Evolutionary conservation across 2,797 vertebrate genomes (phyloP).

Genomic region (Sternotherus odoratus): DNA sequence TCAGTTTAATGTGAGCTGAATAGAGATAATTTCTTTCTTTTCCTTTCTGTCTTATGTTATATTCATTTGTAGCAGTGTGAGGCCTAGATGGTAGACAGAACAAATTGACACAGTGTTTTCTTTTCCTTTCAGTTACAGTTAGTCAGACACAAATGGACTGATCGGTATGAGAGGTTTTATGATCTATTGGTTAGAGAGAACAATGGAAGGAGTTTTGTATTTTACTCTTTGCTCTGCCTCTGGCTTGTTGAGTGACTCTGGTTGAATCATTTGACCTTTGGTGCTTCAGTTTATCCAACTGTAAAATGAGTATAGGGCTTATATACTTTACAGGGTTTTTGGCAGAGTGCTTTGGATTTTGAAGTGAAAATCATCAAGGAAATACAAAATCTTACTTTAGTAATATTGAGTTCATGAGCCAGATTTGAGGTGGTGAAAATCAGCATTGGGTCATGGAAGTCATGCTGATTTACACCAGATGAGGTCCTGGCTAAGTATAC

Average conservation of each 20-base stretch:
- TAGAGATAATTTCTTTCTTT: background rate
- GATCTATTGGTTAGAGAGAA: background rate
- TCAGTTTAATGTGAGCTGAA: background rate
- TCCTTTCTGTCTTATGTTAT: background rate
- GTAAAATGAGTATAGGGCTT: constrained; percentile 10
- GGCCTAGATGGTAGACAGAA: background rate
- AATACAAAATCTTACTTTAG: background rate
- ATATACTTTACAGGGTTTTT: constrained; percentile 4
- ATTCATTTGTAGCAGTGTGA: background rate
- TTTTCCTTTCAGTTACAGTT: background rate
- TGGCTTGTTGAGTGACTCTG: background rate
- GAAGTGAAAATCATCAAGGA: constrained; percentile 31
- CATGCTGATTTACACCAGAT: constrained; percentile 34
- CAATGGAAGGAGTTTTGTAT: background rate
- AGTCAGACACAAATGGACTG: background rate
- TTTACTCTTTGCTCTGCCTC: background rate
- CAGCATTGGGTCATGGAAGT: background rate
- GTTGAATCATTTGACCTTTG: background rate
- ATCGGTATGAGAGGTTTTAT: background rate
- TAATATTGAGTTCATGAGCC: background rate
- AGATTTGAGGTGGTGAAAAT: constrained; percentile 24
- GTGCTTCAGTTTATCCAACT: background rate
- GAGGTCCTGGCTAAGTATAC: constrained; percentile 4
- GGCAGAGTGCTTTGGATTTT: background rate
- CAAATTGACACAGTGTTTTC: background rate